Evolutionary conservation across 2,888 invertebrate genomes (phyloP), one percentile per base, ranked within the genome.

Genomic region (Micoletzkya japonica): DNA sequence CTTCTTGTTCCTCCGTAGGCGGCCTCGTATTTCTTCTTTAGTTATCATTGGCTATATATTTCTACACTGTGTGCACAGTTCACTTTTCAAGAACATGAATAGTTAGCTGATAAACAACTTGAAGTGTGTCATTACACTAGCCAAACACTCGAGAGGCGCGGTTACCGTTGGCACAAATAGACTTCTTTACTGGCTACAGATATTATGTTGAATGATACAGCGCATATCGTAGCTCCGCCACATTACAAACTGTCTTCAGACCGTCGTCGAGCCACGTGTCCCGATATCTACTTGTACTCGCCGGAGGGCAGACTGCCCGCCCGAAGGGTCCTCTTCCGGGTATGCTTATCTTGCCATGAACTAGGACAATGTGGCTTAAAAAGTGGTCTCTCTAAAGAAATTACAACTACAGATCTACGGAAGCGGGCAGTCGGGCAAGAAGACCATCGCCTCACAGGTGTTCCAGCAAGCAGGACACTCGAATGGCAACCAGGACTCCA

Each of bases 251-350:
- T n/a, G n/a, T n/a, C n/a, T n/a, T 30, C 64, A 70, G 77, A 74
- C 61, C 72, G 70, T 36, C 79, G 83, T 24, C 79, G 83, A 6
- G 78, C 83, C 26, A 83, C 83, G 2, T 83, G 83, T 73, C 83
- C 83, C 17, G 83, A 83, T 72, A 84, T 83, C 59, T 84, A 81
- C 75, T 76, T 83, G 32, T 80, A 79, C 68, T 74, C 76, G 0
- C 68, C 68, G 2, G 68, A 68, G 28, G 68, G 77, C 69, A 32
- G 69, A 44, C 17, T 71, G 67, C 54, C 73, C 59, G 52, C 66
- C 54, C 28, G 74, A 70, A 39, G 68, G 36, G 20, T 37, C 17
- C 28, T 68, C 14, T 30, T 56, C 24, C 28, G 68, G 34, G 68
- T 68, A 44, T 14, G 60, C 10, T 26, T 17, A 7, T 7, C 30